phyloP scores from a whole-genome alignment of 2,113 vertebrate genomes.

The Micromys minutus region DNA sequence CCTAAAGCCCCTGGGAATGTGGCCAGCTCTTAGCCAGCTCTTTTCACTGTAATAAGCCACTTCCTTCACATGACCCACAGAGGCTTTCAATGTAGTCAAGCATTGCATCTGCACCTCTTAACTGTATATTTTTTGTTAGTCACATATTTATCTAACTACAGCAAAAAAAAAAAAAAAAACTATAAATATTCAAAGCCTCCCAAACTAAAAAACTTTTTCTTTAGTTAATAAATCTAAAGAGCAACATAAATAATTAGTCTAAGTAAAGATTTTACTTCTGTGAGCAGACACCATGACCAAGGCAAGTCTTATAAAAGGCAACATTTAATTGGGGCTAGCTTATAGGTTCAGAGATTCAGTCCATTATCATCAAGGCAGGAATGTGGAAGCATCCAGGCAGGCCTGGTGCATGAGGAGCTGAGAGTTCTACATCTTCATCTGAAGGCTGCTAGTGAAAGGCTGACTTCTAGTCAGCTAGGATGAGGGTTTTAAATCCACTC shows the following conservation, averaged over 20 bases:
- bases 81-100: conserved; percentile 10
- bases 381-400: too few relatives aligned
- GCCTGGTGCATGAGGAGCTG: too few relatives aligned
- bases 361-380: too few relatives aligned
- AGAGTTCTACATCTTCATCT: too few relatives aligned
- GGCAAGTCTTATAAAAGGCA: too few relatives aligned
- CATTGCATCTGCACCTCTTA: neutral
- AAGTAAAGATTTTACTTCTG: too few relatives aligned
- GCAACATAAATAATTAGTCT: conserved; percentile 30
- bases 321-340: too few relatives aligned
- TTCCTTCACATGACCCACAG: conserved; percentile 18
- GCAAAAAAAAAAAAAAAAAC: neutral
- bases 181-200: conserved; percentile 4
- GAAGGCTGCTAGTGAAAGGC: too few relatives aligned
- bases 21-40: neutral
- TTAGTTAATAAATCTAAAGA: conserved; percentile 55
- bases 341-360: too few relatives aligned
- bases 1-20: neutral
- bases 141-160: conserved; percentile 1
- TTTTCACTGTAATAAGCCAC: neutral
- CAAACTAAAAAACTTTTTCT: neutral
- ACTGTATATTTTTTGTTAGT: conserved; percentile 25
- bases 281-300: too few relatives aligned
- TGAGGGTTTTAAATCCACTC: too few relatives aligned
- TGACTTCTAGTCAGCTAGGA: too few relatives aligned